Evolutionary conservation across 2,797 vertebrate genomes (phyloP).

Genomic region (Allenopithecus nigroviridis): DNA sequence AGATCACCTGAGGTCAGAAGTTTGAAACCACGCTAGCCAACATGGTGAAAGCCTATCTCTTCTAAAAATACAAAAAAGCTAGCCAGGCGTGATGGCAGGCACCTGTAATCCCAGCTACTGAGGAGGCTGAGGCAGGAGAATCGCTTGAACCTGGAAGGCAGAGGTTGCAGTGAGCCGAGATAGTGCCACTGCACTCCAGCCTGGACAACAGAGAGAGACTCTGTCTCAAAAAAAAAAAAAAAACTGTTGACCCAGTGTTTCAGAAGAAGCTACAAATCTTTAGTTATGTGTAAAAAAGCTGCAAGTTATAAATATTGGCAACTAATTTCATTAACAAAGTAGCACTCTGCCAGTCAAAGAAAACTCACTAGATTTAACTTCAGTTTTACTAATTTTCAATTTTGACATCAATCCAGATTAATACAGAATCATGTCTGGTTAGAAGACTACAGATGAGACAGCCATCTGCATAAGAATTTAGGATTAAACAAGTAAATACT

Average conservation of each 20-base stretch:
- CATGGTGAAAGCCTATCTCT: neutral
- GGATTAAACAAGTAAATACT: neutral
- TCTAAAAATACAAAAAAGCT: neutral
- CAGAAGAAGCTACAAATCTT: constrained; percentile 6
- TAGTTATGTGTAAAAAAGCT: neutral
- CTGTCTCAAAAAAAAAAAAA: too few relatives aligned
- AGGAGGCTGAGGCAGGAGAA: neutral
- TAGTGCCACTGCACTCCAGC: neutral
- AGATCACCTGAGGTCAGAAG: neutral
- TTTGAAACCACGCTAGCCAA: neutral
- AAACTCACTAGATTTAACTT: neutral
- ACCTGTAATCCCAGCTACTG: neutral
- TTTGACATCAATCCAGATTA: neutral
- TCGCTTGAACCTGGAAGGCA: neutral
- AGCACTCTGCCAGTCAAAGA: neutral
- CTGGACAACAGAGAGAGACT: neutral
- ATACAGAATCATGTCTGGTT: neutral
- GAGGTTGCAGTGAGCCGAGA: neutral
- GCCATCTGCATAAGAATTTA: neutral
- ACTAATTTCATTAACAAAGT: neutral
- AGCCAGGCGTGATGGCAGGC: neutral
- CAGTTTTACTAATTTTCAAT: neutral
- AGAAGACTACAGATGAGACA: neutral
- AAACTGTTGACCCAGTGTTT: neutral
- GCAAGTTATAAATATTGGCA: neutral